Evolutionary conservation across 1,140 invertebrate genomes (phyloP).

Genomic region (Procambarus virginalis): DNA sequence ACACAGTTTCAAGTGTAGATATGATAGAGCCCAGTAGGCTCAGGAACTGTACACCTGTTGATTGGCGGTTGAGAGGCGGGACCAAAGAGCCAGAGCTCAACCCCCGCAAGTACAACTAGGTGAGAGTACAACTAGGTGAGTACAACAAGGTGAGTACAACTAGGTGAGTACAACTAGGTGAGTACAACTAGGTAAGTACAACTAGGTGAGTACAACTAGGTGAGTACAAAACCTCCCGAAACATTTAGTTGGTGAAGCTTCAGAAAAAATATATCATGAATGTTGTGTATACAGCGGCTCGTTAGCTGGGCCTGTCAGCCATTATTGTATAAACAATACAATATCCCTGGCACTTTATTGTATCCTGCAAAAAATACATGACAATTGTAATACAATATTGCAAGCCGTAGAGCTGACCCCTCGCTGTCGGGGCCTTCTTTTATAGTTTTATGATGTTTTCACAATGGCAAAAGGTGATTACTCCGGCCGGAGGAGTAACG

Average conservation of each 20-base stretch:
- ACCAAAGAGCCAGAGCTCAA: too few species aligned
- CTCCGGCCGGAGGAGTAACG: background rate
- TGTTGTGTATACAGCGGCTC: background rate
- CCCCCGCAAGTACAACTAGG: too few species aligned
- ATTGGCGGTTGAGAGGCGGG: too few species aligned
- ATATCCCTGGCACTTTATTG: background rate
- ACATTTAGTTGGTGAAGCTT: background rate
- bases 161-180: too few species aligned
- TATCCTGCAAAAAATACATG: slow-evolving; percentile 1
- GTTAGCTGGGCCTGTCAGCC: slow-evolving; percentile 12
- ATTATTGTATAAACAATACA: slow-evolving; percentile 13
- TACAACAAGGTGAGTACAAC: too few species aligned
- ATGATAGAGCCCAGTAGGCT: too few species aligned
- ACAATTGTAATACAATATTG: background rate
- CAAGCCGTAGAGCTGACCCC: background rate
- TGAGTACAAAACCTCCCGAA: background rate
- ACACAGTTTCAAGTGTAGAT: too few species aligned
- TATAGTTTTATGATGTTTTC: background rate
- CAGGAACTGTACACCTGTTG: too few species aligned
- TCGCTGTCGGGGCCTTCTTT: background rate
- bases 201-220: too few species aligned
- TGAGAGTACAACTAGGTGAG: too few species aligned
- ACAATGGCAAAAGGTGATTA: slow-evolving; percentile 1
- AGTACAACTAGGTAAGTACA: too few species aligned
- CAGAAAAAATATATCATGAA: slow-evolving; percentile 5